Percentiles rank a stretch among this genome's conserved stretches.
Conservation (phyloP, 1,140 invertebrate species). For the roundworm (Caenorhabditis elegans) region WBcel235 BX284602.5:13786001-13786500, state of each 20-base stretch:
- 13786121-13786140: no score
- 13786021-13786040: neutral
- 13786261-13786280: conserved; percentile 10
- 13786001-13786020: no score
- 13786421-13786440: neutral
- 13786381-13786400: neutral
- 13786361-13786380: neutral
- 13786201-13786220: conserved; percentile 18
- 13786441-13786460: neutral
- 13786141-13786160: neutral
- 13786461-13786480: no score
- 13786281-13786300: no score
- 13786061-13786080: conserved; percentile 20
- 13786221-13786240: neutral
- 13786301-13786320: no score
- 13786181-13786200: neutral
- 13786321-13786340: neutral
- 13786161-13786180: neutral
- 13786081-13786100: neutral
- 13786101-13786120: no score
- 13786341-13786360: neutral
- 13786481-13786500: neutral
- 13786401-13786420: neutral
- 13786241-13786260: no score
- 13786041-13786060: neutral